Evolutionary conservation across 2,888 invertebrate species (phyloP).

Genomic region (Volucella bombylans): DNA sequence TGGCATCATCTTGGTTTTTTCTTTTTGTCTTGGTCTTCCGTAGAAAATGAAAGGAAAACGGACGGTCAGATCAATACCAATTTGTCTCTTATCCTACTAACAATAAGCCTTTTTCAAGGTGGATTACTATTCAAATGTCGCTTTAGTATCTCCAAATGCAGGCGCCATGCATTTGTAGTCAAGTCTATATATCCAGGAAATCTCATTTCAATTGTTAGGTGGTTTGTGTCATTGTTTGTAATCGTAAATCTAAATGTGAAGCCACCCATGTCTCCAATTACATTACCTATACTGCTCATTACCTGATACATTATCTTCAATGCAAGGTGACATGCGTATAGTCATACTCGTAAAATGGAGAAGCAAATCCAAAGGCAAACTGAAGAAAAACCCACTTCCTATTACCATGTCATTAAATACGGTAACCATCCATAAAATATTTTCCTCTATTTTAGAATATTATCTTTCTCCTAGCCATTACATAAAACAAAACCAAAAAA

Average conservation of each 20-base stretch:
- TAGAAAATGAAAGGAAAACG: too few species aligned
- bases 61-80: too few species aligned
- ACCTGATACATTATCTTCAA: neutral
- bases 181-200: too few species aligned
- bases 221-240: too few species aligned
- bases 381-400: slow-evolving; percentile 44
- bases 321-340: slow-evolving; percentile 28
- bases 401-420: slow-evolving; percentile 53
- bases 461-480: slow-evolving; percentile 35
- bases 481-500: slow-evolving; percentile 9
- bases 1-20: too few species aligned
- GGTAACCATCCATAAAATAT: slow-evolving; percentile 53
- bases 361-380: neutral
- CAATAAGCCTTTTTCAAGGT: too few species aligned
- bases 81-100: too few species aligned
- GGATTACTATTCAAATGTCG: too few species aligned
- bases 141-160: too few species aligned
- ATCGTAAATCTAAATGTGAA: neutral
- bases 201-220: too few species aligned
- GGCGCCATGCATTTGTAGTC: too few species aligned
- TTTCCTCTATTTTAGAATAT: slow-evolving; percentile 8
- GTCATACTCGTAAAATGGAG: neutral
- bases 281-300: slow-evolving; percentile 3
- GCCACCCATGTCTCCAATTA: neutral
- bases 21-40: too few species aligned